Base-by-base conservation (phyloP, 2,888 invertebrate genomes). In the Smittia sp. region DNA sequence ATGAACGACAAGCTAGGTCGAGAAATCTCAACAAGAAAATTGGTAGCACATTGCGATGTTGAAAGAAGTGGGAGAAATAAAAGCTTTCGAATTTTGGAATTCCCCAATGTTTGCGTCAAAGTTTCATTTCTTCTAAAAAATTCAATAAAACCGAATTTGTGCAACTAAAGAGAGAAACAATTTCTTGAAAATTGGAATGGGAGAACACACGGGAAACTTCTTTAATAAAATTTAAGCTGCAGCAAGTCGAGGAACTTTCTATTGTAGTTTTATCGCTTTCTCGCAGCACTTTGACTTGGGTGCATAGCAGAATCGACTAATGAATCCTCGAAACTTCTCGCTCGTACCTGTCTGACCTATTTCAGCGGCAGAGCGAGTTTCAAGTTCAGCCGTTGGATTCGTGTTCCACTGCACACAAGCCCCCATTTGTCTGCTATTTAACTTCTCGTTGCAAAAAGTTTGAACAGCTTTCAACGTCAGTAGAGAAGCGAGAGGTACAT, bases 341-440 rank as follows among this genome's bases (percentile, higher is more conserved):
- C 15, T 52, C 52, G 52, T 11, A n/a, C 52, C 13, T 6, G 7
- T 39, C 7, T 15, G 52, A 52, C 52, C 52, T 52, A 52, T 52
- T 52, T 52, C 9, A 52, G 52, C 38, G 15, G 52, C 52, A n/a
- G 15, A n/a, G 15, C 7, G 15, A 52, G 52, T 52, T 58, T 58
- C 58, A 58, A 58, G 58, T 58, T 58, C 58, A 58, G 2, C 1
- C n/a, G 58, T 13, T 58, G n/a, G n/a, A n/a, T n/a, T n/a, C 46
- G 6, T 2, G 4, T 46, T 46, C n/a, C 15, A 46, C n/a, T 46
- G 46, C 46, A 11, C n/a, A n/a, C 13, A 46, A 6, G 46, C 4
- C 46, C 46, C 15, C 4, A 15, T 11, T 46, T 3, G 13, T 46
- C 46, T n/a, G 46, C 46, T 32, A 46, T 46, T n/a, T 46, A 46